A percentile compares a stretch with the other conserved stretches of the same genome.
Conservation (phyloP, 2,888 invertebrate species). For the Incurvaria masculella region DNA sequence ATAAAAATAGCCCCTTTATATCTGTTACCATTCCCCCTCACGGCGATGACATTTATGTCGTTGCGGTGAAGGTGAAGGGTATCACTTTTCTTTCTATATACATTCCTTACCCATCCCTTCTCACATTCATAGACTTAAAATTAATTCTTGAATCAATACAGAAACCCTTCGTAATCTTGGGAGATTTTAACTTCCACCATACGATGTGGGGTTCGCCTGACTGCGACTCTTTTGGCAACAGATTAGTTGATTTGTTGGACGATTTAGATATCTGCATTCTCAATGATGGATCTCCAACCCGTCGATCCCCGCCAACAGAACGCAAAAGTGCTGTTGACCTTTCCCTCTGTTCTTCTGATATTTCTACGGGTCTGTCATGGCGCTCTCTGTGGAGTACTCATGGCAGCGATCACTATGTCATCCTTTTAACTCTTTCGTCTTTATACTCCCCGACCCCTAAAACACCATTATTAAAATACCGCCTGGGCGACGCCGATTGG, state of each 20-base stretch:
- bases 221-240: not conserved
- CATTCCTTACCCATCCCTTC: not conserved
- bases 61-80: not conserved
- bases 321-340: not conserved
- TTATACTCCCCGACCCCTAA: too few species aligned
- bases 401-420: slow-evolving; percentile 2
- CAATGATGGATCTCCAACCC: not conserved
- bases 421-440: not conserved
- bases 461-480: not conserved
- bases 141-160: not conserved
- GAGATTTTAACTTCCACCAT: not conserved
- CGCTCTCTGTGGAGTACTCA: not conserved
- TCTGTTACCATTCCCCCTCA: not conserved
- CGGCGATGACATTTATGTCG: not conserved
- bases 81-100: not conserved
- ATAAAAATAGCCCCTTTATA: not conserved
- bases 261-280: not conserved
- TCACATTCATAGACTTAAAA: not conserved
- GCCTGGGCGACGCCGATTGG: not conserved
- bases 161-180: not conserved
- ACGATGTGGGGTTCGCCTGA: not conserved
- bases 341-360: not conserved
- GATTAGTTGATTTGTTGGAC: not conserved
- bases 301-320: not conserved
- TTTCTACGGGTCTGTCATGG: not conserved